A percentile compares a stretch with the other conserved stretches of the same genome.
Evolutionary conservation across 2,113 vertebrate genomes (phyloP).

Genomic region (Melanerpes formicivorus): DNA sequence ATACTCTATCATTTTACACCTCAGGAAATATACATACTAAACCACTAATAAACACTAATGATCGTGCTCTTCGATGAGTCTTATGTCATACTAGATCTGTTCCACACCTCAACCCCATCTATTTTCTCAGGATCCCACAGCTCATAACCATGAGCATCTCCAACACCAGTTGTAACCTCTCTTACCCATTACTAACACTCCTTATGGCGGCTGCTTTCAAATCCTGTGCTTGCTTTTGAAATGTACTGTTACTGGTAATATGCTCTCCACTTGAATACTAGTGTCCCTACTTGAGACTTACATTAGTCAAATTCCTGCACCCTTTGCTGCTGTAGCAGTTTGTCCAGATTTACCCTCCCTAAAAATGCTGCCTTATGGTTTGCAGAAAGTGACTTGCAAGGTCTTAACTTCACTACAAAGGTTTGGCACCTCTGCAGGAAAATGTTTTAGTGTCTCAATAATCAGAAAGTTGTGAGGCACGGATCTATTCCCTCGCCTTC

Average conservation of each 20-base stretch:
- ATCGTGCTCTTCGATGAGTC: not conserved
- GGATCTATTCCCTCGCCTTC: not conserved
- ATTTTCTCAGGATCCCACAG: not conserved
- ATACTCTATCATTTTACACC: not conserved
- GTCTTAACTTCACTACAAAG: not conserved
- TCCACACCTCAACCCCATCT: not conserved
- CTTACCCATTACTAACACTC: not conserved
- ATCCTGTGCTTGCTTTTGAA: not conserved
- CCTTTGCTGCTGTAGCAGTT: not conserved
- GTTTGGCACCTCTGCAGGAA: not conserved
- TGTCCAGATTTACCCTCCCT: not conserved
- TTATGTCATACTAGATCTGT: fast-evolving
- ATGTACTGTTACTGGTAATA: not conserved
- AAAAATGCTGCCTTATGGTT: not conserved
- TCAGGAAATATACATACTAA: not conserved
- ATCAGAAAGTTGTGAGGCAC: not conserved
- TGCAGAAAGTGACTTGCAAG: not conserved
- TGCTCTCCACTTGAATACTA: not conserved
- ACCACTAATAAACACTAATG: not conserved
- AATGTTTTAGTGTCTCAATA: not conserved
- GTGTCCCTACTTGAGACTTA: not conserved
- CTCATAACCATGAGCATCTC: not conserved
- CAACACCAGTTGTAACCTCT: not conserved
- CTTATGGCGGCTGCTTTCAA: not conserved
- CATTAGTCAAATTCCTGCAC: not conserved